Percentiles rank a stretch among this genome's conserved stretches.
Evolutionary conservation across 2,113 vertebrate genomes (phyloP).

Genomic region (Tachuris rubrigastra): DNA sequence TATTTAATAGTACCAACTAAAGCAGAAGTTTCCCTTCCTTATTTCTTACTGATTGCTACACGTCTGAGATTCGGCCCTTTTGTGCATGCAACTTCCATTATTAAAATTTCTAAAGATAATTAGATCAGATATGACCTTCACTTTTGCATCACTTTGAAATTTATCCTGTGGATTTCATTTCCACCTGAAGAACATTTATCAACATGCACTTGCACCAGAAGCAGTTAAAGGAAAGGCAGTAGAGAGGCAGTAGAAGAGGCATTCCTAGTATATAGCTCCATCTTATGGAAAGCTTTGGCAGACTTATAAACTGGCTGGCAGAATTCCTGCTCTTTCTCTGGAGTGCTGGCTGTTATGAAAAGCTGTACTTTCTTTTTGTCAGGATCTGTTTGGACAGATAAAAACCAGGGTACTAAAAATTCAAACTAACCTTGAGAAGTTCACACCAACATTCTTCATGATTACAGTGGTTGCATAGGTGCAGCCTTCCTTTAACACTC

Average conservation of each 20-base stretch:
- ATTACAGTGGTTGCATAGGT: slow-evolving; percentile 71
- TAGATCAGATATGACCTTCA: neutral
- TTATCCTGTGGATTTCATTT: neutral
- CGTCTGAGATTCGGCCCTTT: neutral
- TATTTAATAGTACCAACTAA: neutral
- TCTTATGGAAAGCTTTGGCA: neutral
- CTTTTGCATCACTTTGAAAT: neutral
- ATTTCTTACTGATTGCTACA: neutral
- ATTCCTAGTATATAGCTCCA: neutral
- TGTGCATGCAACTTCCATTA: neutral
- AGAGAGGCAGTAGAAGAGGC: neutral
- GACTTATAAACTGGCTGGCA: neutral
- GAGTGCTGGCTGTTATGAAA: neutral
- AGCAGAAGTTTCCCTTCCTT: neutral
- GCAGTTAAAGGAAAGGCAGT: neutral
- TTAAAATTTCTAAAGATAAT: neutral
- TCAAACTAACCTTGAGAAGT: slow-evolving; percentile 83
- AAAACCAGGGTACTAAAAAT: neutral
- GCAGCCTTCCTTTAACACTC: slow-evolving; percentile 80
- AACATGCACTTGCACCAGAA: neutral
- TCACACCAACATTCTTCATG: slow-evolving; percentile 84
- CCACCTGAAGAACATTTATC: neutral
- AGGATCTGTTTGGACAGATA: neutral
- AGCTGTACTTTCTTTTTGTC: neutral
- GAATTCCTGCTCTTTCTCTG: neutral